These are phyloP conservation scores for Pseudochaenichthys georgianus DNA, from an alignment of 2,797 vertebrate genomes.

Conservation along the genomic window DNA sequence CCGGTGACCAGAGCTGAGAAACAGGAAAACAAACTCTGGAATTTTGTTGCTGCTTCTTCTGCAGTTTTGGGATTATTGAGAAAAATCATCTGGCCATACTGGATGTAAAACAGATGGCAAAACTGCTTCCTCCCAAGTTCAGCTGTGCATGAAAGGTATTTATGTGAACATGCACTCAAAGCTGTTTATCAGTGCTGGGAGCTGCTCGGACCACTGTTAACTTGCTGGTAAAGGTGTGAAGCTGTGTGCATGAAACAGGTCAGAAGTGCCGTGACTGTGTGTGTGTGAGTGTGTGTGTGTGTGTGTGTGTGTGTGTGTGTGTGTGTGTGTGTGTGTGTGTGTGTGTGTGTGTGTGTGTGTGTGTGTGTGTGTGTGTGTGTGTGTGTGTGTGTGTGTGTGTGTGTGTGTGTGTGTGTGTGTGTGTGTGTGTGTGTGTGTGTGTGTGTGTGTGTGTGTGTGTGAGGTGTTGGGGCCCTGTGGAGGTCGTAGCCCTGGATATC, in stretches of 20 bases:
- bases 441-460: constrained; percentile 16
- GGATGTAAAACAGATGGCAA: constrained; percentile 51
- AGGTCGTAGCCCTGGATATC: constrained; percentile 79
- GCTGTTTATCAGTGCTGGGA: constrained; percentile 55
- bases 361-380: constrained; percentile 7
- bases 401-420: constrained; percentile 5
- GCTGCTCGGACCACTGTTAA: constrained; percentile 17
- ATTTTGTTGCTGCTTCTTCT: constrained; percentile 5
- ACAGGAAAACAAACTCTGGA: constrained; percentile 44
- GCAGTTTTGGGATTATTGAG: neutral
- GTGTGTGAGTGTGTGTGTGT: constrained; percentile 17
- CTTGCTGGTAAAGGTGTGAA: constrained; percentile 29
- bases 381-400: constrained; percentile 19
- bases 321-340: constrained; percentile 9
- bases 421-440: constrained; percentile 11
- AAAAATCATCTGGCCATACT: neutral
- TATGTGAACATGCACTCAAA: constrained; percentile 54
- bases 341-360: constrained; percentile 23
- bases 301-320: constrained; percentile 8
- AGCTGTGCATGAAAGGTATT: constrained; percentile 73
- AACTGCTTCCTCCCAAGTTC: constrained; percentile 52
- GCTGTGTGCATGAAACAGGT: constrained; percentile 46
- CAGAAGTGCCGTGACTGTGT: neutral
- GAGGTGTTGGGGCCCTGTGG: constrained; percentile 42
- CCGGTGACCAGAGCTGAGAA: constrained; percentile 39